A percentile compares a stretch with the other conserved stretches of the same genome.
These are phyloP conservation scores for Ceratitis capitata DNA, from an alignment of 1,140 invertebrate species.

Conservation along the genomic window DNA sequence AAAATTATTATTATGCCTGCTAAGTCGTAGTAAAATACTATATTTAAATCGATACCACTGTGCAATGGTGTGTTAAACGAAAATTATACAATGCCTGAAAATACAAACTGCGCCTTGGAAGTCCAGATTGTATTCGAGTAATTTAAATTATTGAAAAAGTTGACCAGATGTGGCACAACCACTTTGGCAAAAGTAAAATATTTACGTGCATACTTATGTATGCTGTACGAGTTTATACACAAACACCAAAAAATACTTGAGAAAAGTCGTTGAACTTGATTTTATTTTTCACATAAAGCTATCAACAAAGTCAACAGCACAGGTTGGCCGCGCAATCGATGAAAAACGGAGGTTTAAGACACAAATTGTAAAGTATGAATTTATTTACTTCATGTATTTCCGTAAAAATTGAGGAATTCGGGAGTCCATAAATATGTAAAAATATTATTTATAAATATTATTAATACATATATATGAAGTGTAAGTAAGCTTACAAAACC, in stretches of 20 bases:
- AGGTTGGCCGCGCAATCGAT: background rate
- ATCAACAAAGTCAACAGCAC: background rate
- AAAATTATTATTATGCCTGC: too few relatives aligned
- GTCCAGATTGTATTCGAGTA: background rate
- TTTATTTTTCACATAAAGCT: background rate
- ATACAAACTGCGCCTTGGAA: background rate
- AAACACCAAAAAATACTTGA: background rate
- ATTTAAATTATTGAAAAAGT: background rate
- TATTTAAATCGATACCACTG: background rate
- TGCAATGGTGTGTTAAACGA: background rate
- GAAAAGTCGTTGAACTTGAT: conserved; percentile 1
- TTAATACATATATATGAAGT: too few relatives aligned
- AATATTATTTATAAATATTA: too few relatives aligned
- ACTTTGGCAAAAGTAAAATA: background rate
- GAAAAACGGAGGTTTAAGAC: background rate
- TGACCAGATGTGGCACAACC: background rate
- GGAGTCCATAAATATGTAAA: too few relatives aligned
- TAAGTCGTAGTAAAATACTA: too few relatives aligned
- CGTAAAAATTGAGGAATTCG: too few relatives aligned
- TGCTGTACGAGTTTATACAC: background rate
- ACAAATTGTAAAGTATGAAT: background rate
- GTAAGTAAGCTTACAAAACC: too few relatives aligned
- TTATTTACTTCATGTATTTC: background rate
- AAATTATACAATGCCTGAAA: background rate
- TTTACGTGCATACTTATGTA: too few relatives aligned